Base-by-base conservation (phyloP, 2,888 invertebrate genomes). In the Siphonodentalium dalli region DNA sequence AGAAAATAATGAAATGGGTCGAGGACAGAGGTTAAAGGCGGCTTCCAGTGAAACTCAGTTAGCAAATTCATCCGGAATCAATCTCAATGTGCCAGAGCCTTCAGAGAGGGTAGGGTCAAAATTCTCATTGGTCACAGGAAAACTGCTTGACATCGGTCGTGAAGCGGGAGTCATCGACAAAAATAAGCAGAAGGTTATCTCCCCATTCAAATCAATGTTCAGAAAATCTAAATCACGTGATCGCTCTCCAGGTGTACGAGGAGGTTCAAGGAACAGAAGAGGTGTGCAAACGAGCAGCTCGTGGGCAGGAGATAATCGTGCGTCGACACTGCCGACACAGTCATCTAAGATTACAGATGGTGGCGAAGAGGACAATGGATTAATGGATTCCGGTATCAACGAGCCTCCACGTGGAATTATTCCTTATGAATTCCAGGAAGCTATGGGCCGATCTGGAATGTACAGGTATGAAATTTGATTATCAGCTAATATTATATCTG, bases 191-290 rank as follows among this genome's bases (percentile, higher is more conserved):
- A 63, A 62, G 37, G 56, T 58, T 31, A 87, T 93, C 63, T 94
- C 94, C 33, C 94, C 96, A 18, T 96, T 97, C 82, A 90, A 90
- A 0, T 88, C 90, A 37, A 54, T 77, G 33, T 78, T 80, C 65
- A 76, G 77, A 65, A 76, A 79, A 58, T 55, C 79, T 87, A 90
- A 34, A 84, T 86, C 73, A 1, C 61, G 72, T 28, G 76, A 74
- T 44, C 70, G 71, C 6, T 72, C 73, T 6, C 72, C 75, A 0
- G 26, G 18, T 26, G 18, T 28, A 43, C 8, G 42, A 50, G 15
- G 13, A 58, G 15, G 52, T 57, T 13, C 59, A 59, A 23, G 44
- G 59, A 33, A 57, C 63, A 23, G 26, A 58, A 23, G 34, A 50
- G 43, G 38, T 33, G 33, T 15, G 21, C 33, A 20, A 42, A 27